A percentile compares a stretch with the other conserved stretches of the same genome.
These are phyloP conservation scores for Euphydryas editha DNA, from an alignment of 2,888 invertebrate genomes.

Conservation along the genomic window DNA sequence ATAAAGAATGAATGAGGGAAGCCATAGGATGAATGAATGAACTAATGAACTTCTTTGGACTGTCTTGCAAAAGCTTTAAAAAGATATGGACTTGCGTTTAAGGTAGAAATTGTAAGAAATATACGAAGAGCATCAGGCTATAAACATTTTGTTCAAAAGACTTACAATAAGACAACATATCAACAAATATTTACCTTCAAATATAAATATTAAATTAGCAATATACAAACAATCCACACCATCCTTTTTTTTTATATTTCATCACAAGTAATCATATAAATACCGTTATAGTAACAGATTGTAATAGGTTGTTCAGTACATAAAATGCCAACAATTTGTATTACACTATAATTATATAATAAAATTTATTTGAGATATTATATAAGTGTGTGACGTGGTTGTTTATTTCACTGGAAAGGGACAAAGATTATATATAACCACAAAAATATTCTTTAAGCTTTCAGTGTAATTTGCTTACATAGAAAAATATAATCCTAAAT, in stretches of 20 bases:
- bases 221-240: constrained; percentile 6
- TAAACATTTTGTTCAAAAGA: constrained; percentile 25
- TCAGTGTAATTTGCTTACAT: constrained; percentile 10
- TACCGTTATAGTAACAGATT: too few relatives aligned
- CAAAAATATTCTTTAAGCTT: constrained; percentile 45
- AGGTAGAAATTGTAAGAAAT: constrained; percentile 12
- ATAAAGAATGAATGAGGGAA: constrained; percentile 4
- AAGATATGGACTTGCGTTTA: constrained; percentile 5
- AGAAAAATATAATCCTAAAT: constrained; percentile 9
- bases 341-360: background rate
- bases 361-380: background rate
- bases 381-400: background rate
- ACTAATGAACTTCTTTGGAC: constrained; percentile 1
- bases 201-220: constrained; percentile 6
- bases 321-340: too few relatives aligned
- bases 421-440: constrained; percentile 62
- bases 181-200: constrained; percentile 12
- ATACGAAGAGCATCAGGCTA: constrained; percentile 20
- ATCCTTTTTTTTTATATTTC: background rate
- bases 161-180: constrained; percentile 29
- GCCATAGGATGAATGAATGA: constrained; percentile 4
- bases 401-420: constrained; percentile 42
- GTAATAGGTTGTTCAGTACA: too few relatives aligned
- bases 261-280: background rate
- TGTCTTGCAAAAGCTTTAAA: constrained; percentile 10